Conservation (phyloP, 1,140 invertebrate genomes). For the Brachystomella parvula region DNA sequence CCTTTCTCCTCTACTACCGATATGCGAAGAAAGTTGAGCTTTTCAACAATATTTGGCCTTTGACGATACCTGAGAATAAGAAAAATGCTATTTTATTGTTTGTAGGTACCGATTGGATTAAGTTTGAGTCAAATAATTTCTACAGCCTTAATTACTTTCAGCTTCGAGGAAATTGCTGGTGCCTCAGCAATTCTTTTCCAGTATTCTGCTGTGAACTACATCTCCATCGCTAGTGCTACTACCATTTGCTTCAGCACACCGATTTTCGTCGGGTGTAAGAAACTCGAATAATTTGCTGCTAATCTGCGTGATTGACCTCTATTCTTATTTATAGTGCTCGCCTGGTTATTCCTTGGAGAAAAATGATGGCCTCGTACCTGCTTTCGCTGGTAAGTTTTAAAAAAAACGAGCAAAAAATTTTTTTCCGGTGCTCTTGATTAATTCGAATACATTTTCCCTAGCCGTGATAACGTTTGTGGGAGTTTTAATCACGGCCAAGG, state of each 20-base stretch:
- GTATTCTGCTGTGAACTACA: slow-evolving; percentile 16
- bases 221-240: slow-evolving; percentile 25
- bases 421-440: background rate
- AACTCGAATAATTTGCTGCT: background rate
- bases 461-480: background rate
- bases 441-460: background rate
- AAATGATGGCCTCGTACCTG: background rate
- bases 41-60: background rate
- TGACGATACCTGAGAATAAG: background rate
- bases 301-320: background rate
- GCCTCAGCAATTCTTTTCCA: slow-evolving; percentile 8
- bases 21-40: slow-evolving; percentile 4
- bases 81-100: slow-evolving; percentile 8
- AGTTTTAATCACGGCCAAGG: background rate
- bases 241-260: slow-evolving; percentile 23
- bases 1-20: slow-evolving; percentile 17
- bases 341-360: background rate
- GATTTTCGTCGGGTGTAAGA: slow-evolving; percentile 18
- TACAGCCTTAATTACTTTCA: background rate
- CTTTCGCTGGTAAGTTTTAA: background rate
- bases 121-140: background rate
- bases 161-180: slow-evolving; percentile 26
- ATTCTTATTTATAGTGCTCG: background rate
- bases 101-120: background rate
- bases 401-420: too few relatives aligned